These are phyloP conservation scores for Sardinella longiceps DNA, from an alignment of 2,797 vertebrate species.

Conservation along the genomic window DNA sequence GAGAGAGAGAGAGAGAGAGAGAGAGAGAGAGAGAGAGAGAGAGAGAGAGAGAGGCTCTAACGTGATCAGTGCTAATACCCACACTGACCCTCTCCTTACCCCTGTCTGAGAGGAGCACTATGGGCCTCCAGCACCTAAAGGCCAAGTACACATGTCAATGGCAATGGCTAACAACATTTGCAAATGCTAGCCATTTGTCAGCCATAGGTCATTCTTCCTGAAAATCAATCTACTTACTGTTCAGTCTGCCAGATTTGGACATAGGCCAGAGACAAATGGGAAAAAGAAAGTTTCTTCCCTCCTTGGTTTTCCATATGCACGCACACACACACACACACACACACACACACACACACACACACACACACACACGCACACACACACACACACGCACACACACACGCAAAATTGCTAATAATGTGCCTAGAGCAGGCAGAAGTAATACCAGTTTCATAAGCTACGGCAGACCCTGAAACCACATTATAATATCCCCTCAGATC, in stretches of 20 bases:
- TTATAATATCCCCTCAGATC: not conserved
- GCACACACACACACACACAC: not conserved
- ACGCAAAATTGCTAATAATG: not conserved
- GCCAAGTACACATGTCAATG: not conserved
- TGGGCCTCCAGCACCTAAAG: not conserved
- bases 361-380: not conserved
- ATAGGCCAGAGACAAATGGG: not conserved
- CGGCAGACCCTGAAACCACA: not conserved
- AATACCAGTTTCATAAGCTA: not conserved
- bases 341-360: no score
- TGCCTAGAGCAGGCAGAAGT: not conserved
- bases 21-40: no score
- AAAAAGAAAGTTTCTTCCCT: not conserved
- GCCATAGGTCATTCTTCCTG: not conserved
- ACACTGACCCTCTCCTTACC: not conserved
- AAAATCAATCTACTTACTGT: not conserved
- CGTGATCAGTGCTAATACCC: not conserved
- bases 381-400: no score
- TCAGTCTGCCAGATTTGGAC: not conserved
- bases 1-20: no score
- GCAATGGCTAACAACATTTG: not conserved
- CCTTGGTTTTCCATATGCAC: not conserved
- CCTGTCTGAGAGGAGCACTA: not conserved
- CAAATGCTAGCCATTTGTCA: slow-evolving; percentile 22
- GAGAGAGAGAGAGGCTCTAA: not conserved